phyloP scores from a whole-genome alignment of 2,888 invertebrate species.

The Salticus scenicus region DNA sequence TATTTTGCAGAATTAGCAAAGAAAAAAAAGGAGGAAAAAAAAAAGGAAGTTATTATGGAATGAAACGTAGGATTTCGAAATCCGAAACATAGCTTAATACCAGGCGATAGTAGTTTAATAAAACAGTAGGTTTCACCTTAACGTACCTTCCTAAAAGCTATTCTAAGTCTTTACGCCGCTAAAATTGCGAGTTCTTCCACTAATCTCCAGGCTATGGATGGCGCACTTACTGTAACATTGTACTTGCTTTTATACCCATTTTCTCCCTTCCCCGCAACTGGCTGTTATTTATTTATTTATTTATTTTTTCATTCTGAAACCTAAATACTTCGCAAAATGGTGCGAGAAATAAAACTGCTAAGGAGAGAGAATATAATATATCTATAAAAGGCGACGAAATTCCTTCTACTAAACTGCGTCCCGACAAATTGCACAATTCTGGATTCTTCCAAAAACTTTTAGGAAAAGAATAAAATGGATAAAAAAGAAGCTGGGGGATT shows the following conservation, averaged over 20 bases:
- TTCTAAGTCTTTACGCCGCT: conserved; percentile 16
- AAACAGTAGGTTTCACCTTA: conserved; percentile 43
- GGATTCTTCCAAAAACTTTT: conserved; percentile 64
- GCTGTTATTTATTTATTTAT: conserved; percentile 13
- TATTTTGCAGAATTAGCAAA: too few species aligned
- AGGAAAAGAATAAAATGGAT: conserved; percentile 10
- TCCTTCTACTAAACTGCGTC: conserved; percentile 60
- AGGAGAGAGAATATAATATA: conserved; percentile 11
- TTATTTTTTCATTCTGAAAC: conserved; percentile 21
- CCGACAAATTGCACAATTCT: conserved; percentile 61
- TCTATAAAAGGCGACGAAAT: conserved; percentile 36
- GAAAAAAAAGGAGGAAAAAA: too few species aligned
- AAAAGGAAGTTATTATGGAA: not conserved
- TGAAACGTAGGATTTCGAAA: not conserved
- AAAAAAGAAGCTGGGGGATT: conserved; percentile 21
- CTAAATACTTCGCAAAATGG: conserved; percentile 57
- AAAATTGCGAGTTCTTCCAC: conserved; percentile 50
- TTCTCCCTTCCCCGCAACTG: conserved; percentile 1
- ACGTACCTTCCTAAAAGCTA: conserved; percentile 36
- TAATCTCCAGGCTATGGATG: conserved; percentile 50
- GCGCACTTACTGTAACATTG: conserved; percentile 25
- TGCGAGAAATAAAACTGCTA: conserved; percentile 13
- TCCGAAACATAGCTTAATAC: conserved; percentile 9
- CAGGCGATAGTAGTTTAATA: conserved; percentile 34
- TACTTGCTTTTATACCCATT: conserved; percentile 21